Conservation (phyloP, 2,113 vertebrate genomes). For the Tor tambroides region DNA sequence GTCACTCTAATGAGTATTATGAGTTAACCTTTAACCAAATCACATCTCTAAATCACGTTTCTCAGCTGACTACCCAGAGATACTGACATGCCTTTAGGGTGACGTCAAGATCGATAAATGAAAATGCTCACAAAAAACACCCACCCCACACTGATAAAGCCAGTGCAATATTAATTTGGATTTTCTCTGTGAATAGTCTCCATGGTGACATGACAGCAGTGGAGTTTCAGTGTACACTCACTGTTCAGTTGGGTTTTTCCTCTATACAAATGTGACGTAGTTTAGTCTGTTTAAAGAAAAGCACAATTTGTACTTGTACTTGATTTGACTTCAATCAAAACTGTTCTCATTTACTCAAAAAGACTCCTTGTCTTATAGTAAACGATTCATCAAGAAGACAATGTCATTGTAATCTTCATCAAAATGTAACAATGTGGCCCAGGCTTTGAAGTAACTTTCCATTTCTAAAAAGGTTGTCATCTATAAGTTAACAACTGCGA, state of each 20-base stretch:
- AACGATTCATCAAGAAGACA: not conserved
- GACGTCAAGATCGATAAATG: slow-evolving; percentile 27
- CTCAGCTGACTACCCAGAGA: slow-evolving; percentile 25
- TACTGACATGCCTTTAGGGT: slow-evolving; percentile 34
- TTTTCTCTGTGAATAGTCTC: slow-evolving; percentile 22
- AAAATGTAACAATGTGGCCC: not conserved
- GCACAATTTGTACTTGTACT: not conserved
- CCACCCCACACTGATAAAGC: slow-evolving; percentile 33
- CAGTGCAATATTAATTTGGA: slow-evolving; percentile 32
- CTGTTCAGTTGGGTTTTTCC: slow-evolving; percentile 1
- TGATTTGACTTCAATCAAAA: not conserved
- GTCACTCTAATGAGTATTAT: not conserved
- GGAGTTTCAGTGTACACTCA: slow-evolving; percentile 22
- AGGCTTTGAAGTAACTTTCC: not conserved
- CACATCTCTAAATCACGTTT: slow-evolving; percentile 1
- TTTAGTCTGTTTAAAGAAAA: slow-evolving; percentile 15
- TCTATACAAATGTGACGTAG: slow-evolving; percentile 21
- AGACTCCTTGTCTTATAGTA: not conserved
- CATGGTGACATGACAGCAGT: slow-evolving; percentile 27
- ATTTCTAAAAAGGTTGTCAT: not conserved
- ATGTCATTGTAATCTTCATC: not conserved
- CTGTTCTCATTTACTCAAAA: not conserved
- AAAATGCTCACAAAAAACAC: slow-evolving; percentile 9
- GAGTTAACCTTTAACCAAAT: slow-evolving; percentile 24
- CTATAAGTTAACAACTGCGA: not conserved